Percentiles rank a stretch among this genome's conserved stretches.
Conservation (phyloP, 1,140 invertebrate species). For the Chironomus striatipennis region DNA sequence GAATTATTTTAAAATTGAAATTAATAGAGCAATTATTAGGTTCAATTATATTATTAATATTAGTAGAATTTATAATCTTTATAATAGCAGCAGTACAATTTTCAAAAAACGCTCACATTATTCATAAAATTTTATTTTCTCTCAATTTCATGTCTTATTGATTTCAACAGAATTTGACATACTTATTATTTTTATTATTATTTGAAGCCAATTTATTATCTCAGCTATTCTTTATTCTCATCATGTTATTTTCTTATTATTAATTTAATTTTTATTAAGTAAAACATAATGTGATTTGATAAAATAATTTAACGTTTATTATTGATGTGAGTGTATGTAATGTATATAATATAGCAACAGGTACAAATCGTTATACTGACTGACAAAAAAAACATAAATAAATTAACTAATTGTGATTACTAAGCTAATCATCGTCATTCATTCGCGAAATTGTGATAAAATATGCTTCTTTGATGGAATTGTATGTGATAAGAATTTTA, state of each 20-base stretch:
- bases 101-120: background rate
- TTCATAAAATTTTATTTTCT: background rate
- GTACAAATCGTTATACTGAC: slow-evolving; percentile 8
- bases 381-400: background rate
- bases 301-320: slow-evolving; percentile 1
- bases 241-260: too few species aligned
- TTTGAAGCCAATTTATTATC: background rate
- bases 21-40: slow-evolving; percentile 24
- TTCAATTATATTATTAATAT: slow-evolving; percentile 26
- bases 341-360: background rate
- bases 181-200: background rate
- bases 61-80: slow-evolving; percentile 25
- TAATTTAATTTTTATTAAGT: background rate
- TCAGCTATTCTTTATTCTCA: background rate
- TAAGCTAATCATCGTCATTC: too few species aligned
- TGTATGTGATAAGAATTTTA: too few species aligned
- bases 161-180: too few species aligned
- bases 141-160: too few species aligned
- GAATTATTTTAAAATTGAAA: slow-evolving; percentile 19
- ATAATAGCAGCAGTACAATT: background rate
- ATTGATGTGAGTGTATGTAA: background rate
- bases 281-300: background rate
- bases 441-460: too few species aligned
- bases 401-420: background rate
- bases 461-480: too few species aligned